phyloP scores from a whole-genome alignment of 2,113 vertebrate genomes.

The Motacilla tschutschensis region DNA sequence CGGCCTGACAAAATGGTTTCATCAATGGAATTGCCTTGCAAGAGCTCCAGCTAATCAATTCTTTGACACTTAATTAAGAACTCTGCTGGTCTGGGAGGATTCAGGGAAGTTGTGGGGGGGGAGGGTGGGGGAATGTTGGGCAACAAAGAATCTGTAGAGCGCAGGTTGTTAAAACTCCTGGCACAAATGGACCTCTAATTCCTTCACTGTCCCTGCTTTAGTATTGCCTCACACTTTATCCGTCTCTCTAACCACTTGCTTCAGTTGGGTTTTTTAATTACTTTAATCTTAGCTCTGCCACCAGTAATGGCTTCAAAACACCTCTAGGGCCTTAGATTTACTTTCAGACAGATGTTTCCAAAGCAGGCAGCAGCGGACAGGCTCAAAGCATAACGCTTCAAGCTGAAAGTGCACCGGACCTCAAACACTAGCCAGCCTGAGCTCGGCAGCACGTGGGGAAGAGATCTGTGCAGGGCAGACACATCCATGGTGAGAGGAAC shows the following conservation, averaged over 20 bases:
- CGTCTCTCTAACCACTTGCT: neutral
- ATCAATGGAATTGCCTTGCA: constrained; percentile 68
- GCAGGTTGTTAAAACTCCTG: constrained; percentile 14
- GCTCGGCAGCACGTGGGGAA: neutral
- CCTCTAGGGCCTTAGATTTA: constrained; percentile 41
- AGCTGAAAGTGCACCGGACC: neutral
- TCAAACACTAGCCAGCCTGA: neutral
- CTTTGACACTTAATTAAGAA: constrained; percentile 75
- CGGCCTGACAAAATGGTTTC: constrained; percentile 69
- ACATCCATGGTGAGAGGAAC: neutral
- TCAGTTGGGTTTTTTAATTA: constrained; percentile 29
- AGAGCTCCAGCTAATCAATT: constrained; percentile 70
- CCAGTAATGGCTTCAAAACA: constrained; percentile 52
- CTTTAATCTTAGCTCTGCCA: constrained; percentile 46
- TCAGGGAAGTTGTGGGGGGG: neutral
- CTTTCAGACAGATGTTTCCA: constrained; percentile 51
- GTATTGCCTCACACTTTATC: constrained; percentile 37
- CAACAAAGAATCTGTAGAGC: neutral
- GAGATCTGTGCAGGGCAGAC: neutral
- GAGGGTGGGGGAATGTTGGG: neutral
- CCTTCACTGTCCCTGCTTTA: neutral
- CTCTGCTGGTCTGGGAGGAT: constrained; percentile 56
- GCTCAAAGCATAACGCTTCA: neutral
- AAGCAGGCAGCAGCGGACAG: neutral
- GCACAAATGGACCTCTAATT: neutral